These are phyloP conservation scores for Yponomeuta malinellus DNA, from an alignment of 2,888 invertebrate species.

Conservation along the genomic window DNA sequence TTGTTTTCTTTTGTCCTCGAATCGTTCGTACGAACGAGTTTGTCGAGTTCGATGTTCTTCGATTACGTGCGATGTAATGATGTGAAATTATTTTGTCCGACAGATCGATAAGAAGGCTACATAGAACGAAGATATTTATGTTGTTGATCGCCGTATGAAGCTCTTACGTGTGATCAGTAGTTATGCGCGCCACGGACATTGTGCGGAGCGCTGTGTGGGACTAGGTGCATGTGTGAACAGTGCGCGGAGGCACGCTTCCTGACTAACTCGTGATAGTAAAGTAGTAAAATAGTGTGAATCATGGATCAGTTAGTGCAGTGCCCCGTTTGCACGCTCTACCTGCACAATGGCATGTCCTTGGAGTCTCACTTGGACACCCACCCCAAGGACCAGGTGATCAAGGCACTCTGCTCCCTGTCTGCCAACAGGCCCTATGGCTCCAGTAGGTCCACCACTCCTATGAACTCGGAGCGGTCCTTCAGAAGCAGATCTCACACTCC, in stretches of 20 bases:
- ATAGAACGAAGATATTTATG: constrained; percentile 56
- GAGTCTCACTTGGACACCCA: constrained; percentile 89
- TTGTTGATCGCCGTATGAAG: constrained; percentile 53
- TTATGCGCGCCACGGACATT: constrained; percentile 63
- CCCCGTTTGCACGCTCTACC: constrained; percentile 89
- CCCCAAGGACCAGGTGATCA: constrained; percentile 92
- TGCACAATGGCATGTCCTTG: constrained; percentile 88
- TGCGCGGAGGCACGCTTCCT: constrained; percentile 1
- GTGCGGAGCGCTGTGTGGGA: constrained; percentile 44
- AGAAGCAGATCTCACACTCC: constrained; percentile 60
- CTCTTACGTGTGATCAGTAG: constrained; percentile 56
- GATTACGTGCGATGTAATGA: constrained; percentile 46
- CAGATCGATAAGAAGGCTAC: constrained; percentile 69
- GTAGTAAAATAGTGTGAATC: neutral
- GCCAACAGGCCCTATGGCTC: constrained; percentile 53
- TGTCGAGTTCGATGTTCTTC: constrained; percentile 46
- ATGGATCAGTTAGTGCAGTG: constrained; percentile 78
- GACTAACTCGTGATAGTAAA: neutral
- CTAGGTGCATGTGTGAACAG: constrained; percentile 38
- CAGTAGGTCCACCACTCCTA: constrained; percentile 56
- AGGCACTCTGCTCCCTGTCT: constrained; percentile 78
- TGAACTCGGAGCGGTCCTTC: constrained; percentile 58
- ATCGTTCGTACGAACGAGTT: constrained; percentile 56
- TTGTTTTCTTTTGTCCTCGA: constrained; percentile 73
- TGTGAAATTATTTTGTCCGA: constrained; percentile 57